Conservation (phyloP, 1,140 invertebrate species). For the Heterodera schachtii region DNA sequence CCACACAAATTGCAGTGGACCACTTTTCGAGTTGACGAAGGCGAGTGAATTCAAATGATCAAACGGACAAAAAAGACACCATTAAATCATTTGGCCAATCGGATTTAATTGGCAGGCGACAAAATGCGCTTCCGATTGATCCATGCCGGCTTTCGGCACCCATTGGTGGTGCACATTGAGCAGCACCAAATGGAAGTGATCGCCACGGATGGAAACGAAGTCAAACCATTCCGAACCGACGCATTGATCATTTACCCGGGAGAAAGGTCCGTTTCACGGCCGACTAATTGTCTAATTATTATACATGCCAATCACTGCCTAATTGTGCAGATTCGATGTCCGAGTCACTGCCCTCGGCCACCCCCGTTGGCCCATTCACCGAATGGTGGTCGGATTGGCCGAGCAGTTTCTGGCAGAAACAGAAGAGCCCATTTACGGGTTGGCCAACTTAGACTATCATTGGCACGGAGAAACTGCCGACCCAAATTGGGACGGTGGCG, state of each 20-base stretch:
- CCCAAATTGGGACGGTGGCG: not conserved
- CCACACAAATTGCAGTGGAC: constrained; percentile 39
- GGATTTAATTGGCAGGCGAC: not conserved
- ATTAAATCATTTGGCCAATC: too few species aligned
- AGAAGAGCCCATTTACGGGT: constrained; percentile 3
- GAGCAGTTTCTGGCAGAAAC: constrained; percentile 1
- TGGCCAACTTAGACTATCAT: constrained; percentile 11
- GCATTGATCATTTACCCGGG: constrained; percentile 5
- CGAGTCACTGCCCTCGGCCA: not conserved
- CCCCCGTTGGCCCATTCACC: not conserved
- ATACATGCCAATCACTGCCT: not conserved
- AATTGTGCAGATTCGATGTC: not conserved
- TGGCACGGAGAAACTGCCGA: not conserved
- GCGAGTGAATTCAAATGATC: not conserved
- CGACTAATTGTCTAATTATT: not conserved
- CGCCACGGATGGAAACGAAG: not conserved
- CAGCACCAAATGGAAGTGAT: constrained; percentile 4
- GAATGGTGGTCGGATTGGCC: constrained; percentile 10
- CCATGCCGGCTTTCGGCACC: constrained; percentile 3
- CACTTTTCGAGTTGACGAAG: constrained; percentile 28
- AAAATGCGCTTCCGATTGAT: not conserved
- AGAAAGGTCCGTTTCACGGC: not conserved
- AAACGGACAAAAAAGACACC: too few species aligned
- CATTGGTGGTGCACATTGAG: constrained; percentile 11
- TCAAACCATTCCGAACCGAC: not conserved